These are phyloP conservation scores for Pollenia griseotomentosa DNA, from an alignment of 2,888 invertebrate genomes.

Conservation along the genomic window DNA sequence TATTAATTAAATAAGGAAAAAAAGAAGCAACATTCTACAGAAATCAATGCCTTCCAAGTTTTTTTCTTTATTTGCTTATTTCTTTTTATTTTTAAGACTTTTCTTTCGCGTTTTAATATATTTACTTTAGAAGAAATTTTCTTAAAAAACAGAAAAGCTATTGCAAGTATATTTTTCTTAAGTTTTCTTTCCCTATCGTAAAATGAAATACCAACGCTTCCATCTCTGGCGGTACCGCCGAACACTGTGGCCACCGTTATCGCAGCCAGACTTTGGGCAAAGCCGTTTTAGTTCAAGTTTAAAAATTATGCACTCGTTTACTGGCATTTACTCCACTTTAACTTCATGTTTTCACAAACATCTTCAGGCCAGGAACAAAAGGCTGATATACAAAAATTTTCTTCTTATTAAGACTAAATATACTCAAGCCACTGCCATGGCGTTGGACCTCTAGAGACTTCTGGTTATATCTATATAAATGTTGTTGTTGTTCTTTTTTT, in stretches of 20 bases:
- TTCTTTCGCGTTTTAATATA: constrained; percentile 17
- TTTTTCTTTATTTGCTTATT: not conserved
- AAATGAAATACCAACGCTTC: not conserved
- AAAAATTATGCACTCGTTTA: constrained; percentile 67
- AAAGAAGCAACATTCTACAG: constrained; percentile 5
- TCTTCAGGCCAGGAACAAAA: not conserved
- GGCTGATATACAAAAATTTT: not conserved
- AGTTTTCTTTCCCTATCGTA: constrained; percentile 6
- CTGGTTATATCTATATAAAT: constrained; percentile 12
- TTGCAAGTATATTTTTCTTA: constrained; percentile 13
- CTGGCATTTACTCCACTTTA: constrained; percentile 36
- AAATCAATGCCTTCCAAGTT: constrained; percentile 46
- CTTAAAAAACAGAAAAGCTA: not conserved
- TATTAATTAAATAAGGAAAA: not conserved
- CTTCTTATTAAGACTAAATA: constrained; percentile 4
- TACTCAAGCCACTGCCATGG: not conserved
- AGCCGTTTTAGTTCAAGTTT: constrained; percentile 31
- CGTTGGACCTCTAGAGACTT: constrained; percentile 47
- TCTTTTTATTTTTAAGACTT: not conserved
- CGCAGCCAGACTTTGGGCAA: not conserved
- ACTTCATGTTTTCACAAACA: constrained; percentile 1
- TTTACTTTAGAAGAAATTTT: constrained; percentile 4
- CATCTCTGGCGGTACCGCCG: not conserved
- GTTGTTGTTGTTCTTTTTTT: not conserved
- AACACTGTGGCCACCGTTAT: constrained; percentile 2